Evolutionary conservation across 1,140 invertebrate genomes (phyloP).

Genomic region (Uloborus diversus): DNA sequence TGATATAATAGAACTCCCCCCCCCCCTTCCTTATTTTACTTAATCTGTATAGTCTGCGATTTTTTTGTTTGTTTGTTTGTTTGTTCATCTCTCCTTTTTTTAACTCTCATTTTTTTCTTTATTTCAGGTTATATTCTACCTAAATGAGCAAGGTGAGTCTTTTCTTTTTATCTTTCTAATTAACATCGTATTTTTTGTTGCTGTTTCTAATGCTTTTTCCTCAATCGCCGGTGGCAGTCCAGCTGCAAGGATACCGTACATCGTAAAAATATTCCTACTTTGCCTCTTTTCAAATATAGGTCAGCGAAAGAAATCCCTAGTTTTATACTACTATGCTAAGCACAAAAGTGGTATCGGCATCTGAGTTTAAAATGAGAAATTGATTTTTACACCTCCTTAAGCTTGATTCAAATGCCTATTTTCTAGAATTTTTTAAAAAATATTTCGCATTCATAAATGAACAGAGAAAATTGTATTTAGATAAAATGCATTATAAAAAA

Average conservation of each 20-base stretch:
- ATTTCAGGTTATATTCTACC: constrained; percentile 26
- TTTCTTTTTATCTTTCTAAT: not conserved
- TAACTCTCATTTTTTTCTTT: not conserved
- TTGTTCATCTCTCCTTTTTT: not conserved
- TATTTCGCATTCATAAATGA: too few species aligned
- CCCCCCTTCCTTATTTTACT: too few species aligned
- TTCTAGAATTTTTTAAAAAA: too few species aligned
- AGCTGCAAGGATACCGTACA: not conserved
- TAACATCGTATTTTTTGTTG: not conserved
- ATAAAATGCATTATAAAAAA: too few species aligned
- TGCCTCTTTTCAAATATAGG: not conserved
- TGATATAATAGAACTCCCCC: not conserved
- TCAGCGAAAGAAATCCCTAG: not conserved
- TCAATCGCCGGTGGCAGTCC: not conserved
- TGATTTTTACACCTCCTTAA: too few species aligned
- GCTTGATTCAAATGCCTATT: too few species aligned
- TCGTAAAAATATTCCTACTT: not conserved
- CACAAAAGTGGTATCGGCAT: too few species aligned
- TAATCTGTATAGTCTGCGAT: not conserved
- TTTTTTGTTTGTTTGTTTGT: not conserved
- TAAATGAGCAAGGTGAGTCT: constrained; percentile 54
- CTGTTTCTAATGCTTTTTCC: not conserved
- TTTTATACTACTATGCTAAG: not conserved
- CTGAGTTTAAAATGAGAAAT: too few species aligned
- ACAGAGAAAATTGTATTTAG: too few species aligned